Evolutionary conservation across 2,888 invertebrate genomes (phyloP), one percentile per base, ranked within the genome.

Genomic region (Cryptus viduatorius): DNA sequence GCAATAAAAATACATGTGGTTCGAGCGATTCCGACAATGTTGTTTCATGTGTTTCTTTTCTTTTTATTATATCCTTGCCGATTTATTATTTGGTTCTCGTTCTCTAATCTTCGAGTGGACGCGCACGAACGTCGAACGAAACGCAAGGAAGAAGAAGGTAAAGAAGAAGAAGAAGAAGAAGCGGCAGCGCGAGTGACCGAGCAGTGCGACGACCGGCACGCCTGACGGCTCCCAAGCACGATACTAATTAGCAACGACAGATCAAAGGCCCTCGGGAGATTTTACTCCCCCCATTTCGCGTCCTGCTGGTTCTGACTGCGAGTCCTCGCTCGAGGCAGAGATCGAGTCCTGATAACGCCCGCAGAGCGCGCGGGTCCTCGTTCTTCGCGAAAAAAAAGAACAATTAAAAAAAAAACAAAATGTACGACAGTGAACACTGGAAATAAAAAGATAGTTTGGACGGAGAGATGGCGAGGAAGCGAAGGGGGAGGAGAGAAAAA

Each of bases 221-320:
- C 80, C 73, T 83, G 87, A 86, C 87, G 84, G 84, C 75, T 83
- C 53, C 48, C 82, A 84, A 86, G 82, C 86, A 86, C 84, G 86
- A 87, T 84, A 86, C 87, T 87, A 87, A 87, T 87, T 87, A 87
- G 86, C 81, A 72, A 81, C 81, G 87, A 87, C 86, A 87, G 86
- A 87, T 87, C 87, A 87, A 86, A 86, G 87, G 84, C 86, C 79
- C 82, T 78, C 79, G 79, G 61, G 72, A 82, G 82, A 85, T 86
- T 87, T 86, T 65, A 68, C 83, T 76, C 84, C 82, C 75, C 79
- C 81, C 73, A 78, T 78, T 83, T 68, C 71, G 80, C 76, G 61
- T 82, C 69, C 85, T 79, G 69, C 53, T 64, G 73, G 59, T 79
- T 69, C 53, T 69, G 72, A 42, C 68, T 24, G 72, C 73, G 80